A percentile compares a stretch with the other conserved stretches of the same genome.
Conservation (phyloP, 2,113 vertebrate genomes). For the Rhombomys opimus region DNA sequence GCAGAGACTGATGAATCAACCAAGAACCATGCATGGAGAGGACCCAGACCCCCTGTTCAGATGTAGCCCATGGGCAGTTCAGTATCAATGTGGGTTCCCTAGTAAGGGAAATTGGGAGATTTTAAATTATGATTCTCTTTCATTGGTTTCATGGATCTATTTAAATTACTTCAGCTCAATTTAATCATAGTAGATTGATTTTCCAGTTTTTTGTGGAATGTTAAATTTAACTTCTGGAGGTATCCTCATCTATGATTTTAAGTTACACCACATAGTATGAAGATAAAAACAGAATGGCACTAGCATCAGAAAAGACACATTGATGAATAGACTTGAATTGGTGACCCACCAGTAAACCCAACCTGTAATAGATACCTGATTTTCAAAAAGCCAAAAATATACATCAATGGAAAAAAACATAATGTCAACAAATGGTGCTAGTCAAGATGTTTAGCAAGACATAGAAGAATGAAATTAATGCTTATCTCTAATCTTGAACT, state of each 20-base stretch:
- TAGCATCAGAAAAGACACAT: not conserved
- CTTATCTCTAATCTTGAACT: not conserved
- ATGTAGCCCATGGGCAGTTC: too few species aligned
- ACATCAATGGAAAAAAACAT: not conserved
- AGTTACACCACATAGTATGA: not conserved
- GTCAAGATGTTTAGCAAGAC: not conserved
- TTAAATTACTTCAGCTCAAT: not conserved
- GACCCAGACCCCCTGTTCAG: too few species aligned
- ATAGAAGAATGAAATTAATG: not conserved
- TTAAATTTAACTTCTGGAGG: not conserved
- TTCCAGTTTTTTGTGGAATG: not conserved
- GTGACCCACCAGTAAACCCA: not conserved
- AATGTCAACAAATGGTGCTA: not conserved
- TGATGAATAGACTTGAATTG: not conserved
- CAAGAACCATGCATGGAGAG: too few species aligned
- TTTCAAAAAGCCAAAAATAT: not conserved
- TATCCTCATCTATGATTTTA: not conserved
- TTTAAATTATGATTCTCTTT: not conserved
- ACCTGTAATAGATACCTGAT: not conserved
- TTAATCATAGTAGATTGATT: not conserved
- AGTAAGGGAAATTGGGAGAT: not conserved
- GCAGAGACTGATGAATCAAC: too few species aligned
- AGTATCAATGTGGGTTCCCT: too few species aligned
- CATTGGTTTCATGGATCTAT: not conserved
- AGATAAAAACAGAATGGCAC: not conserved